A percentile compares a stretch with the other conserved stretches of the same genome.
Conservation (phyloP, 2,888 invertebrate genomes). For the Carcina quercana region DNA sequence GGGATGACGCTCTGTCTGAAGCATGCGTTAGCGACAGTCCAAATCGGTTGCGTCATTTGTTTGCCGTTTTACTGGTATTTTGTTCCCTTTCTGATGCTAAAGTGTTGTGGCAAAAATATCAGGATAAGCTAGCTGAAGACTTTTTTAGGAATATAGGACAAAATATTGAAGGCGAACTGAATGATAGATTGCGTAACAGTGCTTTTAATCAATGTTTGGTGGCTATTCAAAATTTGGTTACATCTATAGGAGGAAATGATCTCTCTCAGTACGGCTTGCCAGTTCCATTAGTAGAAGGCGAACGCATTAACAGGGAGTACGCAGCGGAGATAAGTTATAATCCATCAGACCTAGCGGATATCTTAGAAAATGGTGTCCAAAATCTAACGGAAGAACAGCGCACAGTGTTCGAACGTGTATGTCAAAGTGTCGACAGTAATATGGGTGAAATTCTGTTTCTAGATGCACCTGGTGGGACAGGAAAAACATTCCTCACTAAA, state of each 20-base stretch:
- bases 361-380: not conserved
- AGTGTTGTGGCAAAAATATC: slow-evolving; percentile 14
- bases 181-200: not conserved
- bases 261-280: not conserved
- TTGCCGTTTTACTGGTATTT: slow-evolving; percentile 5
- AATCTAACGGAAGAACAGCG: not conserved
- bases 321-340: slow-evolving; percentile 1
- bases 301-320: slow-evolving; percentile 1
- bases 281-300: not conserved
- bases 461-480: slow-evolving; percentile 1
- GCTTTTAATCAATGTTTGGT: not conserved
- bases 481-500: slow-evolving; percentile 5
- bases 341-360: not conserved
- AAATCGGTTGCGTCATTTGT: slow-evolving; percentile 6
- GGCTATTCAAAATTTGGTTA: slow-evolving; percentile 24
- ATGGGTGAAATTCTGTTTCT: slow-evolving; percentile 1
- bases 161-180: not conserved
- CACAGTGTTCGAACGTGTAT: not conserved
- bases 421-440: not conserved
- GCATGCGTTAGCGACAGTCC: slow-evolving; percentile 18
- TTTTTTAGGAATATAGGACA: slow-evolving; percentile 7
- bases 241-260: slow-evolving; percentile 8
- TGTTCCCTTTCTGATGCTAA: slow-evolving; percentile 15
- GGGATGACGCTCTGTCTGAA: slow-evolving; percentile 19
- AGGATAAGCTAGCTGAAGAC: slow-evolving; percentile 21